Evolutionary conservation across 2,888 invertebrate genomes (phyloP).

Genomic region (Perizoma flavofasciatum): DNA sequence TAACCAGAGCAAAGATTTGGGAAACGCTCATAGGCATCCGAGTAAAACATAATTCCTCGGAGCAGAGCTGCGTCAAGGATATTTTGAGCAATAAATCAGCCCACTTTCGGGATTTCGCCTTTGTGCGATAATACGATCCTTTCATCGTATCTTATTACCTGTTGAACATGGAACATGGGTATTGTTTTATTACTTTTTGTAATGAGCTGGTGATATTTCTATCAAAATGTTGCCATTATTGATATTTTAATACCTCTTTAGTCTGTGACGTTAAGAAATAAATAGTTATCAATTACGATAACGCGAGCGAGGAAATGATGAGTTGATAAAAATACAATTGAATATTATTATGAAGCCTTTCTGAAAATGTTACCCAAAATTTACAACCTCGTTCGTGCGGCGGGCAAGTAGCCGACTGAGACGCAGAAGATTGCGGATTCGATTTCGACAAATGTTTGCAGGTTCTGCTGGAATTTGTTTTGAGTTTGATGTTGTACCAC

Average conservation of each 20-base stretch:
- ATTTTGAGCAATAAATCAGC: conserved; percentile 66
- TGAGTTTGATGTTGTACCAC: too few species aligned
- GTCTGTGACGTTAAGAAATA: conserved; percentile 5
- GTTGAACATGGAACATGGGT: conserved; percentile 64
- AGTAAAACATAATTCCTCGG: conserved; percentile 54
- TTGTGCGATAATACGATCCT: conserved; percentile 66
- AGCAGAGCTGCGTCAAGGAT: conserved; percentile 55
- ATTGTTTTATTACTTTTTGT: conserved; percentile 53
- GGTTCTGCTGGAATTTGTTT: too few species aligned
- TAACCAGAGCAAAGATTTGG: conserved; percentile 35
- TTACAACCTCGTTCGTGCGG: too few species aligned
- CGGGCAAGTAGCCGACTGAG: too few species aligned
- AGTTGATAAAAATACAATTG: background rate
- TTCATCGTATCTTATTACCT: conserved; percentile 71
- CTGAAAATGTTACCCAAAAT: too few species aligned
- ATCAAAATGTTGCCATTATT: conserved; percentile 21
- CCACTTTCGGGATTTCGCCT: conserved; percentile 62
- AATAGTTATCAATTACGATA: conserved; percentile 11
- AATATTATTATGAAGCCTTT: too few species aligned
- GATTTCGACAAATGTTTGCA: too few species aligned
- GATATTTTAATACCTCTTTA: conserved; percentile 16
- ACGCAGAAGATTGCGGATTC: too few species aligned
- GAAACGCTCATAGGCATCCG: conserved; percentile 41
- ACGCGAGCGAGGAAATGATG: background rate
- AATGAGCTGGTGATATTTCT: conserved; percentile 37